Conservation (phyloP, 2,888 invertebrate genomes). For the Agrilus biguttatus region DNA sequence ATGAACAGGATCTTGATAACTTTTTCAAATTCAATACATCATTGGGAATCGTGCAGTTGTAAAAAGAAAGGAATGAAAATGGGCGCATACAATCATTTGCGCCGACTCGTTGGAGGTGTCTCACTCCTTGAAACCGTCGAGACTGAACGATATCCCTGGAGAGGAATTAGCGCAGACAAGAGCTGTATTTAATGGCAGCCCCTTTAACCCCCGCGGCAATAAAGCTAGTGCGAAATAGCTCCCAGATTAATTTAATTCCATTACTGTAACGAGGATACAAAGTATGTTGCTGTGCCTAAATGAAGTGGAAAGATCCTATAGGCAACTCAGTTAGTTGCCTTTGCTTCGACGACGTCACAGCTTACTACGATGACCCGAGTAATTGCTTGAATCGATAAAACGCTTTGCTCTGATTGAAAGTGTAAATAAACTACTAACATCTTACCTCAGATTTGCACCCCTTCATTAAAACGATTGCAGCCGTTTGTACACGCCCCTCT, state of each 20-base stretch:
- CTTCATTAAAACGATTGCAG: too few relatives aligned
- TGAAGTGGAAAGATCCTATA: slow-evolving; percentile 18
- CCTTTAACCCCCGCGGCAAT: slow-evolving; percentile 22
- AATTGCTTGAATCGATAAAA: slow-evolving; percentile 21
- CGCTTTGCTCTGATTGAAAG: slow-evolving; percentile 20
- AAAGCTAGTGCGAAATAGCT: slow-evolving; percentile 27
- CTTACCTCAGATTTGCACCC: slow-evolving; percentile 1
- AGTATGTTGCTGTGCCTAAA: slow-evolving; percentile 26
- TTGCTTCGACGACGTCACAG: slow-evolving; percentile 10
- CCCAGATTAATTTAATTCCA: slow-evolving; percentile 40
- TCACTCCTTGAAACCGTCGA: slow-evolving; percentile 5
- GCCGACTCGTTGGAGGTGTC: too few relatives aligned
- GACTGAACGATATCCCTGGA: slow-evolving; percentile 18
- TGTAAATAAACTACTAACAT: slow-evolving; percentile 11
- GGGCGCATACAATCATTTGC: too few relatives aligned
- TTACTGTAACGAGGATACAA: slow-evolving; percentile 41
- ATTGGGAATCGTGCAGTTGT: slow-evolving; percentile 1
- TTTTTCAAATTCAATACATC: slow-evolving; percentile 4
- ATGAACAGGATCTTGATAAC: neutral
- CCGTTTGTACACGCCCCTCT: too few relatives aligned
- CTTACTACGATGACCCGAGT: slow-evolving; percentile 19
- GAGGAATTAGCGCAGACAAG: slow-evolving; percentile 30
- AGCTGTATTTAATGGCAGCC: slow-evolving; percentile 25
- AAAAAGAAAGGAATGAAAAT: too few relatives aligned
- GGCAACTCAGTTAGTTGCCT: slow-evolving; percentile 7